Percentiles rank a stretch among this genome's conserved stretches.
These are phyloP conservation scores for Galendromus occidentalis DNA, from an alignment of 1,140 invertebrate species.

Conservation along the genomic window DNA sequence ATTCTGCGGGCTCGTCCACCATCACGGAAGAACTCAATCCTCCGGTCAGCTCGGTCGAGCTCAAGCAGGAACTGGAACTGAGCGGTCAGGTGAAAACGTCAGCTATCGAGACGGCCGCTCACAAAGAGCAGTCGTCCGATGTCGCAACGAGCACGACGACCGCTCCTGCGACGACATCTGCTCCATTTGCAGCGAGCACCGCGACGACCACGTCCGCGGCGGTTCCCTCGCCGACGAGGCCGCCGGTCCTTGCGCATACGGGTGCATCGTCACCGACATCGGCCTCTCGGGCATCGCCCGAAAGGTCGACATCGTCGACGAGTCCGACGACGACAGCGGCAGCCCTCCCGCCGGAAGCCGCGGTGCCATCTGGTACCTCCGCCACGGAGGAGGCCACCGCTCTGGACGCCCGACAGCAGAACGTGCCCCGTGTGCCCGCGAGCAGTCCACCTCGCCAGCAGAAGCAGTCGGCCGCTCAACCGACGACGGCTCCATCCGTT, in stretches of 20 bases:
- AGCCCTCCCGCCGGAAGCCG: not conserved
- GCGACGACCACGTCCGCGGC: too few relatives aligned
- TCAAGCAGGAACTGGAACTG: not conserved
- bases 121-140: not conserved
- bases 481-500: not conserved
- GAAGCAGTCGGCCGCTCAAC: not conserved
- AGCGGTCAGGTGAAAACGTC: not conserved
- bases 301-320: not conserved
- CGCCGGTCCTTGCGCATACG: not conserved
- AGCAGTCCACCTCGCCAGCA: too few relatives aligned
- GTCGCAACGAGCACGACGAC: not conserved
- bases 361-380: not conserved
- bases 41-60: not conserved
- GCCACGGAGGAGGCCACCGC: not conserved
- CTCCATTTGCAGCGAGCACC: constrained; percentile 11
- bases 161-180: constrained; percentile 10
- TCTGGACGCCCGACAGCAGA: not conserved
- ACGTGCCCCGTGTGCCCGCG: too few relatives aligned
- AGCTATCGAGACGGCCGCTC: not conserved
- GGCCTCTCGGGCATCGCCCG: not conserved
- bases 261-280: not conserved
- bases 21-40: not conserved
- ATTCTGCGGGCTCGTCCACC: not conserved
- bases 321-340: not conserved
- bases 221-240: not conserved